phyloP scores from a whole-genome alignment of 2,797 vertebrate genomes.

The Myiotriccus ornatus region DNA sequence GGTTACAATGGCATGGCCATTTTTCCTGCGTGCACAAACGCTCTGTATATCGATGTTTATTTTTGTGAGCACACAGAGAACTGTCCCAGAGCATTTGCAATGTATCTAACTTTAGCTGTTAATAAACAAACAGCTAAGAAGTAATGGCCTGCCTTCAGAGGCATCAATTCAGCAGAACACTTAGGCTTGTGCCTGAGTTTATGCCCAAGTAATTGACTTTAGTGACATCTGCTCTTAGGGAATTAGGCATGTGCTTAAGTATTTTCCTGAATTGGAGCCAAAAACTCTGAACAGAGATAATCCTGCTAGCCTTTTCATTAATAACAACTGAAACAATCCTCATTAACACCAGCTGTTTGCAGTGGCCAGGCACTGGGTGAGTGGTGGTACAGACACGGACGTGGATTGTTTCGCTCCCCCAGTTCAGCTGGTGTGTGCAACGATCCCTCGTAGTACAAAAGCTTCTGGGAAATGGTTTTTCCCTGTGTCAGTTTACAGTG shows the following conservation, averaged over 20 bases:
- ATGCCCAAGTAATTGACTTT: slow-evolving; percentile 61
- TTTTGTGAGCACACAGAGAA: slow-evolving; percentile 46
- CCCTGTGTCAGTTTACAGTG: not conserved
- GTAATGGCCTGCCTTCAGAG: slow-evolving; percentile 55
- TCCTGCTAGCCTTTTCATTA: slow-evolving; percentile 28
- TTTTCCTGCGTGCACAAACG: slow-evolving; percentile 27
- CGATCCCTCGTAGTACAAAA: fast-evolving
- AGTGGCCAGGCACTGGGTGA: not conserved
- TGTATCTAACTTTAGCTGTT: slow-evolving; percentile 54
- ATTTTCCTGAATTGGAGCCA: slow-evolving; percentile 57
- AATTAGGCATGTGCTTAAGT: slow-evolving; percentile 60
- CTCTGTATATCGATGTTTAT: slow-evolving; percentile 48
- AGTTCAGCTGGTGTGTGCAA: not conserved
- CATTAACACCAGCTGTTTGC: slow-evolving; percentile 15
- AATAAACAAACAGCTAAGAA: slow-evolving; percentile 62
- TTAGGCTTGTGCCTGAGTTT: slow-evolving; percentile 52
- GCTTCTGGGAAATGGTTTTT: not conserved
- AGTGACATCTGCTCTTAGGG: slow-evolving; percentile 57
- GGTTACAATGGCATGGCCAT: slow-evolving; percentile 21
- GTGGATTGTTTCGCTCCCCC: not conserved
- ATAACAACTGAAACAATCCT: not conserved
- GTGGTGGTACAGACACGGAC: not conserved
- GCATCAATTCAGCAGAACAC: slow-evolving; percentile 43
- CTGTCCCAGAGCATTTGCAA: slow-evolving; percentile 49
- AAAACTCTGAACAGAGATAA: slow-evolving; percentile 38